Conservation (phyloP, 2,888 invertebrate species). For the Lithophane semibrunnea region DNA sequence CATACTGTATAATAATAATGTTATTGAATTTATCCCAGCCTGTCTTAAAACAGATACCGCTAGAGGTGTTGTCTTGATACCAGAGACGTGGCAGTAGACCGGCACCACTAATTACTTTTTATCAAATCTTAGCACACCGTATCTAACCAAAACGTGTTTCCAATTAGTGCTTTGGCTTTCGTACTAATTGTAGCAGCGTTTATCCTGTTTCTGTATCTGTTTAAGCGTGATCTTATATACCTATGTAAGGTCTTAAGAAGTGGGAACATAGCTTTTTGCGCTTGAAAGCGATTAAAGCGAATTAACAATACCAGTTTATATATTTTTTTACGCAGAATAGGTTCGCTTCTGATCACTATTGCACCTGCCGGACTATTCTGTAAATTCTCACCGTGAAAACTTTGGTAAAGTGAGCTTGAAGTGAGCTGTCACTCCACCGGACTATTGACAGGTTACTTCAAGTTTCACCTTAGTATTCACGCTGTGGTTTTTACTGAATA, state of each 20-base stretch:
- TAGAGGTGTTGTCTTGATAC: constrained; percentile 39
- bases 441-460: too few relatives aligned
- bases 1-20: too few relatives aligned
- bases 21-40: constrained; percentile 6
- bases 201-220: constrained; percentile 42
- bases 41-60: constrained; percentile 39
- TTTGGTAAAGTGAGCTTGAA: too few relatives aligned
- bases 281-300: constrained; percentile 27
- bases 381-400: background rate
- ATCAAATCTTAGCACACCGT: constrained; percentile 43
- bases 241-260: background rate
- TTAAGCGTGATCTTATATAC: constrained; percentile 42
- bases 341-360: background rate
- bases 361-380: background rate
- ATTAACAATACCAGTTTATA: constrained; percentile 10
- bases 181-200: constrained; percentile 52
- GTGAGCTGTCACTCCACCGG: too few relatives aligned
- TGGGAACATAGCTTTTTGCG: constrained; percentile 10
- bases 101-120: constrained; percentile 33
- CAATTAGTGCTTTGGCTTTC: constrained; percentile 52
- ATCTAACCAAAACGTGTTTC: constrained; percentile 57
- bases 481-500: too few relatives aligned
- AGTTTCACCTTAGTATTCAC: too few relatives aligned
- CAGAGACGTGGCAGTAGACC: background rate
- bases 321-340: background rate